Conservation (phyloP, 2,113 vertebrate genomes). For the Passer domesticus region DNA sequence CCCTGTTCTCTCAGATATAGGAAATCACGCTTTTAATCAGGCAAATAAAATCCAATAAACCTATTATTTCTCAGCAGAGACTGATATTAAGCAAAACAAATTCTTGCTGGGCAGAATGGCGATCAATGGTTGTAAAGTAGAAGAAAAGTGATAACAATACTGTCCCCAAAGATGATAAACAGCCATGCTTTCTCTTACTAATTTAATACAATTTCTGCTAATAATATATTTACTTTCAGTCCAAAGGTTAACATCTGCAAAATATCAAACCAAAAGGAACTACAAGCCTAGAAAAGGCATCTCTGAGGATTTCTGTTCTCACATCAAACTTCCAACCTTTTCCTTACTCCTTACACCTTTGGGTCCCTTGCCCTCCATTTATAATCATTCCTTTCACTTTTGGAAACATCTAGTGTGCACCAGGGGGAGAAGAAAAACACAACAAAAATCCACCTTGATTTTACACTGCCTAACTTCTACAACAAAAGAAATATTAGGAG, state of each 20-base stretch:
- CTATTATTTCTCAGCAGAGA: not conserved
- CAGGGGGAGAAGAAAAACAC: not conserved
- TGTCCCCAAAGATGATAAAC: not conserved
- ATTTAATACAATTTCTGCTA: not conserved
- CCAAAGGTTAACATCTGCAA: not conserved
- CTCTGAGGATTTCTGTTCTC: not conserved
- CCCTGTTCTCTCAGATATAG: not conserved
- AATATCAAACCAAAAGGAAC: not conserved
- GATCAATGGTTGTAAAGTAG: not conserved
- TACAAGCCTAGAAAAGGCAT: not conserved
- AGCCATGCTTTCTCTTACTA: not conserved
- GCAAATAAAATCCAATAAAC: not conserved
- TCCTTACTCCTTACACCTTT: not conserved
- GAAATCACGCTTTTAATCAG: not conserved
- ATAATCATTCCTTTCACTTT: not conserved
- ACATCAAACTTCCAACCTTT: not conserved
- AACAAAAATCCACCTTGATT: too few relatives aligned
- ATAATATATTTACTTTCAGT: not conserved
- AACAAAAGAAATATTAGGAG: too few relatives aligned
- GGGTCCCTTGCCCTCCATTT: not conserved
- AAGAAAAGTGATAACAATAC: not conserved
- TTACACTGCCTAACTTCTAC: too few relatives aligned
- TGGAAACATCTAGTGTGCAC: not conserved
- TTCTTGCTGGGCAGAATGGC: not conserved
- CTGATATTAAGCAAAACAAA: not conserved